Evolutionary conservation across 2,888 invertebrate species (phyloP).

Genomic region (Polydrusus pterygomalis): DNA sequence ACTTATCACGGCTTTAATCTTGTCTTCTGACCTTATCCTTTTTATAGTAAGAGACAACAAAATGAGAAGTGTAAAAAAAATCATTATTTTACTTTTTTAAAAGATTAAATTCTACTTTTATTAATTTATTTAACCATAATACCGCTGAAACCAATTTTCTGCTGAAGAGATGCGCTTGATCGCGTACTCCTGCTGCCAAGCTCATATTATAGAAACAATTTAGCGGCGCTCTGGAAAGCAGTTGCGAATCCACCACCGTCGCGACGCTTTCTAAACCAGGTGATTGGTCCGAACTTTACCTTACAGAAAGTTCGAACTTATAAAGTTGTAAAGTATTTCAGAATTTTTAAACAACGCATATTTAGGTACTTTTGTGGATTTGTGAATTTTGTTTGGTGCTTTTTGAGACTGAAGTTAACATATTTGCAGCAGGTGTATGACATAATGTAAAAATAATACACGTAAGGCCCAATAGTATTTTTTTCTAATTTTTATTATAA

Average conservation of each 20-base stretch:
- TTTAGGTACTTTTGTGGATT: background rate
- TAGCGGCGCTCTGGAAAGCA: constrained; percentile 46
- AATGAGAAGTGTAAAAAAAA: too few relatives aligned
- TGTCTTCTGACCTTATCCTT: too few relatives aligned
- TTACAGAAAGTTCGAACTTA: constrained; percentile 4
- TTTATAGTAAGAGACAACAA: too few relatives aligned
- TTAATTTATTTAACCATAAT: background rate
- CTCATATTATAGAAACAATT: constrained; percentile 41
- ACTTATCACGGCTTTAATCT: too few relatives aligned
- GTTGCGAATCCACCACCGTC: constrained; percentile 53
- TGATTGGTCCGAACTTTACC: constrained; percentile 6
- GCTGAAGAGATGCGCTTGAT: constrained; percentile 45
- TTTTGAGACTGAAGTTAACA: background rate
- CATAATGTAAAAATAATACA: background rate
- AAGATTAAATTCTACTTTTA: background rate
- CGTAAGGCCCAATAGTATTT: too few relatives aligned
- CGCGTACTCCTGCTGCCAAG: constrained; percentile 30
- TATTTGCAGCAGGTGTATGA: background rate
- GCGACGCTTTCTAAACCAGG: constrained; percentile 42
- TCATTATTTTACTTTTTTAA: background rate
- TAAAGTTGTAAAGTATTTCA: constrained; percentile 12
- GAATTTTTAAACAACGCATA: background rate
- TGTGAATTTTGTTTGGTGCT: background rate
- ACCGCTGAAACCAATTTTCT: background rate
- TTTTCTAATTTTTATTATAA: background rate